Evolutionary conservation across 2,113 vertebrate species (phyloP).

Genomic region (Pedionomus torquatus): DNA sequence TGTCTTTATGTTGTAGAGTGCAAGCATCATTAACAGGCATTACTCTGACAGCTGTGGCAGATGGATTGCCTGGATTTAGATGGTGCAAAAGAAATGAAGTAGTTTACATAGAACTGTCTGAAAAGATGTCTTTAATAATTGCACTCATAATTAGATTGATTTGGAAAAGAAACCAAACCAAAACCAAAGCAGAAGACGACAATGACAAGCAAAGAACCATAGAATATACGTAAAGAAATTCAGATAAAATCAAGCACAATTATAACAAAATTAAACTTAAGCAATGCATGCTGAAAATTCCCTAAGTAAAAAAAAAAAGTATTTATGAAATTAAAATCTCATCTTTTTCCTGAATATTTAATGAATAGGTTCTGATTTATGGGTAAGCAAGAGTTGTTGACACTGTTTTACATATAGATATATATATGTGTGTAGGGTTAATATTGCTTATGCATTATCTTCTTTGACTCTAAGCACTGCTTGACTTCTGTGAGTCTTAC

Average conservation of each 20-base stretch:
- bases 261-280: not conserved
- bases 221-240: not conserved
- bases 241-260: not conserved
- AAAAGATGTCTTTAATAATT: constrained; percentile 75
- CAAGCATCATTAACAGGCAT: constrained; percentile 53
- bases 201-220: not conserved
- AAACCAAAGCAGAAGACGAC: not conserved
- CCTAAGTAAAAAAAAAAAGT: not conserved
- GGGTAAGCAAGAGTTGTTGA: not conserved
- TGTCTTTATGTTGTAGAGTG: constrained; percentile 37
- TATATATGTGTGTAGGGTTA: not conserved
- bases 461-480: not conserved
- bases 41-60: constrained; percentile 67
- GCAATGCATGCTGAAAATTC: not conserved
- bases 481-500: not conserved
- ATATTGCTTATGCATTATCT: not conserved
- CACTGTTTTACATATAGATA: not conserved
- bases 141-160: constrained; percentile 70
- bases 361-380: not conserved
- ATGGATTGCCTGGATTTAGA: constrained; percentile 73
- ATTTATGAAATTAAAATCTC: not conserved
- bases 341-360: not conserved
- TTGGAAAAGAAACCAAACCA: not conserved
- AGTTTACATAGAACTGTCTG: constrained; percentile 69
- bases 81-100: constrained; percentile 69